Evolutionary conservation across 1,140 invertebrate species (phyloP).

Genomic region (Achroia grisella): DNA sequence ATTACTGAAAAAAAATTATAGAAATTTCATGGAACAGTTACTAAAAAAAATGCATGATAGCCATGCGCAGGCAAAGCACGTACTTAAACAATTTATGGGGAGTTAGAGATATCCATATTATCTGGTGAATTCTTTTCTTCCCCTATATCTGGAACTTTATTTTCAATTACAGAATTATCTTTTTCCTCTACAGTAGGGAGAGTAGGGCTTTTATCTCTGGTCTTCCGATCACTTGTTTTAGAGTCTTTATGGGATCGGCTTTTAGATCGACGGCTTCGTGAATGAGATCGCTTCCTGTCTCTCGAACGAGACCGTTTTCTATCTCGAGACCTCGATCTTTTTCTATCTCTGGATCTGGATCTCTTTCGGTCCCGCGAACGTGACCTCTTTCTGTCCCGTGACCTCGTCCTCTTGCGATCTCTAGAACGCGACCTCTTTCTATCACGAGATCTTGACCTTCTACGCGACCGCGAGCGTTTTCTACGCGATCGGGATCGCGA

Average conservation of each 20-base stretch:
- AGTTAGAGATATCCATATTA: slow-evolving; percentile 74
- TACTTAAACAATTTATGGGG: slow-evolving; percentile 57
- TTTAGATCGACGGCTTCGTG: slow-evolving; percentile 53
- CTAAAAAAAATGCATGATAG: neutral
- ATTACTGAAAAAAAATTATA: slow-evolving; percentile 1
- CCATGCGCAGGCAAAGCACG: neutral
- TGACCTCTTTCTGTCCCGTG: slow-evolving; percentile 61
- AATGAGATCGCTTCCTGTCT: slow-evolving; percentile 61
- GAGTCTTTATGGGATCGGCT: slow-evolving; percentile 52
- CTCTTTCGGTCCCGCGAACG: slow-evolving; percentile 62
- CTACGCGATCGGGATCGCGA: slow-evolving; percentile 52
- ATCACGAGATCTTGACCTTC: slow-evolving; percentile 54
- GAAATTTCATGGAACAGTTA: neutral
- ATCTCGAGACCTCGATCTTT: slow-evolving; percentile 51
- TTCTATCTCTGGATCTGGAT: slow-evolving; percentile 54
- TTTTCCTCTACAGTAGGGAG: slow-evolving; percentile 44
- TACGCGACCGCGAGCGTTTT: slow-evolving; percentile 55
- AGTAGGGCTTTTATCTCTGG: slow-evolving; percentile 50
- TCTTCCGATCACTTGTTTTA: slow-evolving; percentile 55
- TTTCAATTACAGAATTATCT: slow-evolving; percentile 28
- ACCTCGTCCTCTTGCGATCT: slow-evolving; percentile 55
- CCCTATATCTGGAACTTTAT: slow-evolving; percentile 35
- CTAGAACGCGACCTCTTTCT: slow-evolving; percentile 57
- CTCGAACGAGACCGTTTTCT: slow-evolving; percentile 61
- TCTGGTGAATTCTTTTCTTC: slow-evolving; percentile 67